Conservation (phyloP, 2,113 vertebrate species). For the Mustelus asterias region DNA sequence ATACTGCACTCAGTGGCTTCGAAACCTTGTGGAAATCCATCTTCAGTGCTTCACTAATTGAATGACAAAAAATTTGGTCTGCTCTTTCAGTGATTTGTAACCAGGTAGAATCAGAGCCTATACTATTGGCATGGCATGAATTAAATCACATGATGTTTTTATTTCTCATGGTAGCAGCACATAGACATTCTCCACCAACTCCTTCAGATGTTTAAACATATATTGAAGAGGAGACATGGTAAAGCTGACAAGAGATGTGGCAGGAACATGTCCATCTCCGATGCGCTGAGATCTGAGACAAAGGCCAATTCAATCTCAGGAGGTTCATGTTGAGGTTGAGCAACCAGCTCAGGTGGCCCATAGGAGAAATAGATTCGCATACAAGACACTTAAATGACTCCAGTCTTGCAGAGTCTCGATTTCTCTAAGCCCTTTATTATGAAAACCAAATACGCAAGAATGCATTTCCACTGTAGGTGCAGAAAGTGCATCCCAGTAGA, state of each 20-base stretch:
- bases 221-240: neutral
- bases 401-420: too few species aligned
- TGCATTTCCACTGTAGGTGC: neutral
- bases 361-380: neutral
- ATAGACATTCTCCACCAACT: neutral
- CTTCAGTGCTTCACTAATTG: neutral
- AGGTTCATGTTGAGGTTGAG: neutral
- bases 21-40: neutral
- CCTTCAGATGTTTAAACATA: neutral
- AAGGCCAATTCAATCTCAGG: neutral
- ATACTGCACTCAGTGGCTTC: neutral
- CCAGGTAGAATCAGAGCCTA: neutral
- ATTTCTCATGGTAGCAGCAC: neutral
- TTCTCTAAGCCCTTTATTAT: too few species aligned
- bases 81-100: neutral
- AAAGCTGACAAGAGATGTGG: neutral
- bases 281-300: neutral
- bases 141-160: neutral
- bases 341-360: neutral
- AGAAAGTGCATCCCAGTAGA: neutral
- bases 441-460: neutral
- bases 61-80: neutral
- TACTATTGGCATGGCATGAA: neutral
- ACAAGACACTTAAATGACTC: neutral
- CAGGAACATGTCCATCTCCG: neutral